A percentile compares a stretch with the other conserved stretches of the same genome.
Conservation (phyloP, 2,888 invertebrate genomes). For the Andrena hattorfiana region DNA sequence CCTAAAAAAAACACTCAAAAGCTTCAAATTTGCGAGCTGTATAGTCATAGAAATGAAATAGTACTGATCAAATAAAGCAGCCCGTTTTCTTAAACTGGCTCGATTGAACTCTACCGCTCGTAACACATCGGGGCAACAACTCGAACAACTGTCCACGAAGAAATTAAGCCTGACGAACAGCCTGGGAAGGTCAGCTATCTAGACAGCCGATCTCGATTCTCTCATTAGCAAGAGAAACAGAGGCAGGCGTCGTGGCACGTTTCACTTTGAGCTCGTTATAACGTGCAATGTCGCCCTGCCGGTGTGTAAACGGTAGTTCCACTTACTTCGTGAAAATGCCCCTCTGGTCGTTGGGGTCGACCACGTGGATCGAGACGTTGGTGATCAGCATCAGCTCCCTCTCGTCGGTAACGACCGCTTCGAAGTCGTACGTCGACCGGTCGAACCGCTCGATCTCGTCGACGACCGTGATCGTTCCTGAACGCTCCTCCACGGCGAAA, state of each 20-base stretch:
- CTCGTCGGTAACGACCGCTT: constrained; percentile 91
- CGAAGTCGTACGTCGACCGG: constrained; percentile 91
- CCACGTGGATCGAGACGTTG: constrained; percentile 94
- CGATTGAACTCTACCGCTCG: neutral
- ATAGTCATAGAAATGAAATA: too few relatives aligned
- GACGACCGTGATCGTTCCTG: constrained; percentile 94
- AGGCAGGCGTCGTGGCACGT: constrained; percentile 31
- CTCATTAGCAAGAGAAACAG: constrained; percentile 33
- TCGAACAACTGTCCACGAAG: neutral
- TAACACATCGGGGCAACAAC: neutral
- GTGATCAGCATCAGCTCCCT: constrained; percentile 90
- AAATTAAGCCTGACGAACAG: constrained; percentile 2
- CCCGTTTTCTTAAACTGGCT: neutral
- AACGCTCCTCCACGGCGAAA: constrained; percentile 95
- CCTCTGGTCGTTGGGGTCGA: constrained; percentile 91
- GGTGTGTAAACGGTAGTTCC: constrained; percentile 19
- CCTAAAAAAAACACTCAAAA: too few relatives aligned
- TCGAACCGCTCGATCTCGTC: constrained; percentile 90
- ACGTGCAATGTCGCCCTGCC: constrained; percentile 34
- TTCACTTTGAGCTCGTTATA: constrained; percentile 67
- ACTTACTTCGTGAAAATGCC: constrained; percentile 89
- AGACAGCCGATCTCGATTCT: constrained; percentile 15
- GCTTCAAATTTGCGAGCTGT: too few relatives aligned
- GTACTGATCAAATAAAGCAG: neutral
- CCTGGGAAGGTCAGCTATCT: constrained; percentile 17